Percentiles rank a stretch among this genome's conserved stretches.
Conservation (phyloP, 2,888 invertebrate genomes). For the Scaptomyza cyrtandrae region DNA sequence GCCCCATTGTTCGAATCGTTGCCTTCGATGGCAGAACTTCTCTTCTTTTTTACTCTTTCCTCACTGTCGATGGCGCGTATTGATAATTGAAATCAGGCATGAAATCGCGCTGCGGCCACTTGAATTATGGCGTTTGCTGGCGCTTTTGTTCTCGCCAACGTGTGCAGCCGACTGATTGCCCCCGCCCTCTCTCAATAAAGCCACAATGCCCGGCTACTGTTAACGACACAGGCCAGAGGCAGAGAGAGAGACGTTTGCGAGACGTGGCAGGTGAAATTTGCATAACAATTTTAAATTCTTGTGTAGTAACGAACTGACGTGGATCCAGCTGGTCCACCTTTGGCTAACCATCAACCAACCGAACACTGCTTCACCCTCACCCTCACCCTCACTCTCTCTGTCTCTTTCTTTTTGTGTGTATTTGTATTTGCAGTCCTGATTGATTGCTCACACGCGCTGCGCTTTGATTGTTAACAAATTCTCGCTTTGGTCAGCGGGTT, state of each 20-base stretch:
- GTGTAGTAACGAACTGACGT: constrained; percentile 59
- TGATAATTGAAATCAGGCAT: constrained; percentile 81
- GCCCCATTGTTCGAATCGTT: constrained; percentile 71
- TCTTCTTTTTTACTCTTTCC: not conserved
- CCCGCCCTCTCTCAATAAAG: constrained; percentile 5
- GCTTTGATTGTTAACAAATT: constrained; percentile 69
- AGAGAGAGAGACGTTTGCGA: not conserved
- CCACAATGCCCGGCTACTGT: constrained; percentile 6
- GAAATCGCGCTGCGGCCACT: constrained; percentile 77
- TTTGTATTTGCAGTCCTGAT: constrained; percentile 30
- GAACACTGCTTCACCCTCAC: no score
- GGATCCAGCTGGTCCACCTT: constrained; percentile 26
- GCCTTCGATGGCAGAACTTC: not conserved
- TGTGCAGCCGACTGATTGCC: constrained; percentile 44
- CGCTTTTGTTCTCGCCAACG: constrained; percentile 77
- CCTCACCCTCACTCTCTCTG: not conserved
- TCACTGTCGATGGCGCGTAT: constrained; percentile 67
- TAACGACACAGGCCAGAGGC: constrained; percentile 17
- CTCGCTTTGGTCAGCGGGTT: constrained; percentile 53
- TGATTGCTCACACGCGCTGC: constrained; percentile 72
- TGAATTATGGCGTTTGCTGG: constrained; percentile 80
- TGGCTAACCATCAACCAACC: constrained; percentile 11
- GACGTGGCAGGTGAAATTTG: constrained; percentile 59
- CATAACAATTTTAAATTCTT: constrained; percentile 80
- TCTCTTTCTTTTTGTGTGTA: no score